Conservation (phyloP, 2,888 invertebrate species). For the Drosophila basisetae region DNA sequence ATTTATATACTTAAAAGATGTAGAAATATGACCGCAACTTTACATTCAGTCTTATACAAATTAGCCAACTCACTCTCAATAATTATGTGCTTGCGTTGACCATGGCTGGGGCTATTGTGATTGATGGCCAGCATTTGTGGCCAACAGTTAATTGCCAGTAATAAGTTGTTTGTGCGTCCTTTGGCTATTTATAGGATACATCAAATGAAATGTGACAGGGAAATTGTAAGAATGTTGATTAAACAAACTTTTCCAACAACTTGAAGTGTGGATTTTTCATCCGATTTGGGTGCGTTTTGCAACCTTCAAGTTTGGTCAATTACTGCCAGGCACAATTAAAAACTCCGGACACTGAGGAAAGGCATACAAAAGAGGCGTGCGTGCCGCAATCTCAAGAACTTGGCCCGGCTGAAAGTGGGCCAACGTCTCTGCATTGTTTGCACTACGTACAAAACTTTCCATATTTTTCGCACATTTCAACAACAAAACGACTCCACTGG, state of each 20-base stretch:
- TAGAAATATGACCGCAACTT: not conserved
- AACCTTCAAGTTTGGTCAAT: slow-evolving; percentile 67
- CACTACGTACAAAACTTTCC: slow-evolving; percentile 44
- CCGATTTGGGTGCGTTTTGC: slow-evolving; percentile 1
- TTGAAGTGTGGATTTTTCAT: slow-evolving; percentile 20
- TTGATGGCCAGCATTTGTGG: slow-evolving; percentile 59
- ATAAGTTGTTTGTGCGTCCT: slow-evolving; percentile 6
- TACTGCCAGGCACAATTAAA: slow-evolving; percentile 52
- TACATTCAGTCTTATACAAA: not conserved
- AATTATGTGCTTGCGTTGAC: slow-evolving; percentile 21
- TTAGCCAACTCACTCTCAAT: slow-evolving; percentile 13
- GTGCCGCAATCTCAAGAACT: slow-evolving; percentile 60
- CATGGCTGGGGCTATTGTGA: slow-evolving; percentile 35
- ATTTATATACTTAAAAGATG: not conserved
- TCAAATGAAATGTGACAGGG: slow-evolving; percentile 20
- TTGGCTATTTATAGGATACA: slow-evolving; percentile 44
- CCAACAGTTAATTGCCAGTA: slow-evolving; percentile 58
- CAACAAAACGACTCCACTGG: slow-evolving; percentile 67
- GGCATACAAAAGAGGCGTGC: slow-evolving; percentile 43
- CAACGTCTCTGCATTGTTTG: slow-evolving; percentile 72
- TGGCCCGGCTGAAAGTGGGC: slow-evolving; percentile 51
- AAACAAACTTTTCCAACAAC: slow-evolving; percentile 1
- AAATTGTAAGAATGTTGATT: slow-evolving; percentile 8
- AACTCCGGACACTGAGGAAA: slow-evolving; percentile 5
- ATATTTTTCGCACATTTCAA: slow-evolving; percentile 49